These are phyloP conservation scores for Pristionchus mayeri DNA, from an alignment of 2,888 invertebrate genomes.

Conservation along the genomic window DNA sequence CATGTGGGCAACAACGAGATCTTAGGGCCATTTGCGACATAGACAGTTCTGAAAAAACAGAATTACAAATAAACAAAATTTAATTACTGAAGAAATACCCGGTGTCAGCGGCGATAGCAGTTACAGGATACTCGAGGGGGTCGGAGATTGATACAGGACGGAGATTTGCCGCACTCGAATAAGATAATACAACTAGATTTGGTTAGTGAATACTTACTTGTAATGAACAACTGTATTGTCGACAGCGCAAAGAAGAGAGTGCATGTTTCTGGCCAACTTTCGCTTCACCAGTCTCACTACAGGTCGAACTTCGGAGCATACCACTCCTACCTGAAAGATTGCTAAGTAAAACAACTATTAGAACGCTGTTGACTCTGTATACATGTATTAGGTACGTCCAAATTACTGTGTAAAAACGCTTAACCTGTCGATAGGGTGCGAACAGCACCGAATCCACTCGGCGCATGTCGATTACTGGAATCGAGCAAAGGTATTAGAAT, in stretches of 20 bases:
- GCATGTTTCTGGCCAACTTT: not conserved
- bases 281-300: conserved; percentile 18
- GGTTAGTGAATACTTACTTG: conserved; percentile 33
- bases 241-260: conserved; percentile 58
- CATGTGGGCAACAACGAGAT: conserved; percentile 60
- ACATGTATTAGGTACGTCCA: not conserved
- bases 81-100: conserved; percentile 2
- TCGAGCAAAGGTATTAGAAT: not conserved
- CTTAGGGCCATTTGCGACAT: conserved; percentile 55
- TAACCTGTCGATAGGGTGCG: conserved; percentile 55
- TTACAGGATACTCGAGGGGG: conserved; percentile 52
- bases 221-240: conserved; percentile 60
- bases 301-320: conserved; percentile 29
- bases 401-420: conserved; percentile 48
- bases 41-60: conserved; percentile 54
- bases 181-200: not conserved
- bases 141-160: conserved; percentile 56
- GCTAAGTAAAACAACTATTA: not conserved
- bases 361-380: not conserved
- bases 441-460: conserved; percentile 58
- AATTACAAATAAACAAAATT: too few species aligned
- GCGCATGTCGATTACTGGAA: conserved; percentile 50
- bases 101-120: conserved; percentile 54
- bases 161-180: conserved; percentile 51
- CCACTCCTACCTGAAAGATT: conserved; percentile 31